Base-by-base conservation (phyloP, 2,113 vertebrate genomes). In the Potamarius usumacintae region DNA sequence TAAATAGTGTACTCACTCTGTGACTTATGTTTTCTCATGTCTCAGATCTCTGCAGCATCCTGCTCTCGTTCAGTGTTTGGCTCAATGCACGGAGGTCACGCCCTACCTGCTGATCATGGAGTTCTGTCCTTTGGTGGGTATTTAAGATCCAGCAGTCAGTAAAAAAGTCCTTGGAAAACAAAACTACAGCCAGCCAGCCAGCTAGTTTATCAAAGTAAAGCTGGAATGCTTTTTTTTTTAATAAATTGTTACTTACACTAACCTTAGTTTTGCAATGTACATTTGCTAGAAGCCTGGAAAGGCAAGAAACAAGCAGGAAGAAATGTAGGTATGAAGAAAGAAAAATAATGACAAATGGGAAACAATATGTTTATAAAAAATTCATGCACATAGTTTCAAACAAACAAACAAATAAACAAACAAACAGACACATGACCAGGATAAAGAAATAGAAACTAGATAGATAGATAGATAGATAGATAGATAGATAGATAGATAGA, bases 21-120 rank as follows among this genome's bases (percentile, higher is more conserved):
- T 52, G 10, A 62, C 5, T 55, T 30, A 60, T 80, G 17, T 80
- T 62, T 30, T 25, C 27, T 62, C 10, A 14, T 89, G 53, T 74
- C 84, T 62, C 94, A 99, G 97, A 25, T 92, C 94, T 27, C 95
- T 99, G 48, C 97, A 97, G 94, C 98, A 99, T 85, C 95, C 95
- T 25, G 97, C 97, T 83, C 96, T 99, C 92, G 95, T 99, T 88
- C 97, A 97, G 93, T 99, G 98, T 91, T 91, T 99, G 94, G 95
- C 97, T 34, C 98, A 99, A 94, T 99, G 97, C 0, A 95, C 97
- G 0, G 98, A 99, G 93, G 94, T 96, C 93, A 96, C 97, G 0
- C 98, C 98, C 0, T 99, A 98, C 93, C 95, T 99, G 94, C 94
- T 99, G 92, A 96, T 99, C 88, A 97, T 99, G 98, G 98, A 99